Base-by-base conservation (phyloP, 2,888 invertebrate genomes). In the Cataglyphis cursor region DNA sequence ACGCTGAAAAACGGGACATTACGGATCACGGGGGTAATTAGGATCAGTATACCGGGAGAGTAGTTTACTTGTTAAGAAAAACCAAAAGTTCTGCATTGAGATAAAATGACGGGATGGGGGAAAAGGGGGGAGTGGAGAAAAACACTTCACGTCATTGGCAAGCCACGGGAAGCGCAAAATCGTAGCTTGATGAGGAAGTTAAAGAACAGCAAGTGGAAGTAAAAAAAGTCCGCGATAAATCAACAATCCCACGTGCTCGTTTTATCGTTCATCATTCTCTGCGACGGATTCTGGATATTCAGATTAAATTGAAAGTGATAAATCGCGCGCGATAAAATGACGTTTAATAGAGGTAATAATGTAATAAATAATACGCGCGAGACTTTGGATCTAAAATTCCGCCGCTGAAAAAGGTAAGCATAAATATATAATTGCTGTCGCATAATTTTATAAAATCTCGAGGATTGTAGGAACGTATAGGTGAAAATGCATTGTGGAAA, bases 1-100 rank as follows among this genome's bases (percentile, higher is more conserved):
- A 81, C 48, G 9, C 31, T 18, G 57, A 18, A 75, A 76, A 48
- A 80, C 81, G 18, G 78, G 75, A 70, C 57, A 78, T 70, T 78
- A 70, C 70, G 78, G 59, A 78, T 78, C 78, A 78, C n/a, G 28
- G 15, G 41, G n/a, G 31, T 68, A 78, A 78, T 78, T 70, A 78
- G 78, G 57, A 78, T 68, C 68, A 4, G 68, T 78, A 41, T n/a
- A 59, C 44, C 41, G 2, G 3, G 41, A 35, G 31, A 6, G 31
- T 35, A 44, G 57, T 70, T 66, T 70, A 44, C 57, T 78, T 44
- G 78, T 70, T 31, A 59, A 70, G 41, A 78, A 78, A 78, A 78
- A 70, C 57, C 57, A 21, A 59, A 70, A 78, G 70, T 78, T 70
- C 4, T 4, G 68, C 57, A 78, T 59, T 59, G 31, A 41, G 70